Conservation (phyloP, 2,888 invertebrate species). For the Trissolcus brochymenae region DNA sequence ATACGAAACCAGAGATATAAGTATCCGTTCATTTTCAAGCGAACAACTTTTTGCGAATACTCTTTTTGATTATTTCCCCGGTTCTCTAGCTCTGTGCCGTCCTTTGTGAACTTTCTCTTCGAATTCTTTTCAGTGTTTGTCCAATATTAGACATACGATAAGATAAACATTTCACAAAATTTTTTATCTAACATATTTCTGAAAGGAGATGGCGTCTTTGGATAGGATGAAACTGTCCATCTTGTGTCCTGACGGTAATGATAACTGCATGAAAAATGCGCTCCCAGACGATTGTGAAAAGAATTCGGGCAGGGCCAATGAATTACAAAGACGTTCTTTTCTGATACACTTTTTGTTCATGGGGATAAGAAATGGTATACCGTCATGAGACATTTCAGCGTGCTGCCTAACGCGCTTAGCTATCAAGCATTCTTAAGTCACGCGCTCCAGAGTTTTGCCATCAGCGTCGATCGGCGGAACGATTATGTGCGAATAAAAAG, state of each 20-base stretch:
- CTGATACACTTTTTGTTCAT: constrained; percentile 33
- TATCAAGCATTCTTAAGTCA: constrained; percentile 36
- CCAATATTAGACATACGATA: no score
- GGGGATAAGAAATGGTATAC: constrained; percentile 26
- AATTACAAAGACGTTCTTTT: constrained; percentile 55
- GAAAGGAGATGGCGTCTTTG: constrained; percentile 29
- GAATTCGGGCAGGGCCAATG: constrained; percentile 61
- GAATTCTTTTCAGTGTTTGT: no score
- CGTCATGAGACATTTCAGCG: constrained; percentile 45
- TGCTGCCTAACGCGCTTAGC: constrained; percentile 38
- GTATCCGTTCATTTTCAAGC: background rate
- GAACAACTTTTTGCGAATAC: no score
- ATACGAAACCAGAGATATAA: constrained; percentile 8
- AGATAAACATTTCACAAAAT: no score
- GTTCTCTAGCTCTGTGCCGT: no score
- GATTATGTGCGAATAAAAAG: constrained; percentile 51
- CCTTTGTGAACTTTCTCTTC: no score
- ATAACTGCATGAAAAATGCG: constrained; percentile 46
- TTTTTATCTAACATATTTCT: no score
- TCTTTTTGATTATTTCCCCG: no score
- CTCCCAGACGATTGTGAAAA: constrained; percentile 39
- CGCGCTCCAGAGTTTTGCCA: constrained; percentile 20
- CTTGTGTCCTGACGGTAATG: constrained; percentile 46
- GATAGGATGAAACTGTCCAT: constrained; percentile 32
- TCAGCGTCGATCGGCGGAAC: constrained; percentile 39